Evolutionary conservation across 2,888 invertebrate genomes (phyloP), one percentile per base, ranked within the genome.

Genomic region (Drepana falcataria): DNA sequence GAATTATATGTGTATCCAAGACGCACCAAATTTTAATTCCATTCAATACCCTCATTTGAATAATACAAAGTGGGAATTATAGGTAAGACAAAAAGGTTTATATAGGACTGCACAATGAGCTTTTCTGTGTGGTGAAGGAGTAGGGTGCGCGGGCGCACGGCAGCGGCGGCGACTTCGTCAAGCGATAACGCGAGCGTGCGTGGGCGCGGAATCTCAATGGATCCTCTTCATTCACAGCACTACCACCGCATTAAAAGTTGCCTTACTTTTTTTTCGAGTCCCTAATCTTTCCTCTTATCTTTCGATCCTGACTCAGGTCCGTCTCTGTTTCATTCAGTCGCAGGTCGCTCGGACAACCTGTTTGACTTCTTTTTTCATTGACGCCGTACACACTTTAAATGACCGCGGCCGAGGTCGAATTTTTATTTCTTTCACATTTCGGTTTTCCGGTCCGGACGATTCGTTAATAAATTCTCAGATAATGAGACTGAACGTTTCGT

Each of bases 391-490:
- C 86, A 85, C 85, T 82, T 86, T 80, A 81, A 87, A 86, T 90
- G 89, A 89, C 90, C 90, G 89, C 88, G 85, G 83, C 85, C 81
- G 89, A 89, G 89, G 89, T 89, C 88, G 88, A 86, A 87, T 88
- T 89, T 90, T 90, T 90, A 89, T 90, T 90, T 90, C 86, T 89
- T 90, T 89, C 87, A 87, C 89, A 87, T 90, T 89, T 91, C 68
- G 88, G 90, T 91, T 91, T 90, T 89, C 90, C 90, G 90, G 90
- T 90, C 88, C 81, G 80, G 69, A 65, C 89, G 88, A 89, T 89
- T 91, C 90, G 90, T 91, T 91, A 91, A 91, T 91, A 91, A 91
- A 91, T 91, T 91, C 90, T 85, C 88, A 88, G 90, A 91, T 91
- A 90, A 91, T 90, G 90, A 90, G 89, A 88, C 89, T 89, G 90